Conservation (phyloP, 2,797 vertebrate genomes). For the Muscicapa comitata region DNA sequence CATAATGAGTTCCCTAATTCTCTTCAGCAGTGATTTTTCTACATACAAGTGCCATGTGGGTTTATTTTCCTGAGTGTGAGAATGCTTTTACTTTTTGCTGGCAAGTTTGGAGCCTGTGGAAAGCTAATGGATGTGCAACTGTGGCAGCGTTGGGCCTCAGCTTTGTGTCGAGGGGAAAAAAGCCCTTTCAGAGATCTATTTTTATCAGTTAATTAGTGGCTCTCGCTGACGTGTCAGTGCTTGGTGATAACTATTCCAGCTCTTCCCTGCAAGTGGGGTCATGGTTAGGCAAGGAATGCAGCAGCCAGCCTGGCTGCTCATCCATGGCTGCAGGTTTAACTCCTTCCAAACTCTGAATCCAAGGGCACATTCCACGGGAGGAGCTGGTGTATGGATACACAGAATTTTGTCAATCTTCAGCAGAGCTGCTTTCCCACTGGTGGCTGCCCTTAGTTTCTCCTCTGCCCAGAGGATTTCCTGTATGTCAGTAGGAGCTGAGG, state of each 20-base stretch:
- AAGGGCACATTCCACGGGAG: not conserved
- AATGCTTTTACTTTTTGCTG: not conserved
- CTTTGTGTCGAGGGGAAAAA: not conserved
- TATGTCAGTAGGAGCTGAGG: not conserved
- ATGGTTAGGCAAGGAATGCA: not conserved
- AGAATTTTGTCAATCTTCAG: not conserved
- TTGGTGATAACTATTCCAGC: not conserved
- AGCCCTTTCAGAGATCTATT: conserved; percentile 35
- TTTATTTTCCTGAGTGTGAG: not conserved
- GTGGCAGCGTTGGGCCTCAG: fast-evolving
- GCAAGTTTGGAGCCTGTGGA: not conserved
- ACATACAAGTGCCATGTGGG: fast-evolving
- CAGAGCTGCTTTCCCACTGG: not conserved
- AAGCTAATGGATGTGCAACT: not conserved
- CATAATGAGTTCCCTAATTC: not conserved
- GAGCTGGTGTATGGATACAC: fast-evolving
- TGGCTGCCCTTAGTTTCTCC: not conserved
- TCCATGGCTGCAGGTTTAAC: not conserved
- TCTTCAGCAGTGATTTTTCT: not conserved
- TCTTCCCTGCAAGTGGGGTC: not conserved
- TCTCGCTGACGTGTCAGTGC: not conserved
- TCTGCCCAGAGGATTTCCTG: not conserved
- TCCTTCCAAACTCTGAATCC: not conserved
- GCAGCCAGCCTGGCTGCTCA: not conserved
- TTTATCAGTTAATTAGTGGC: conserved; percentile 48